Evolutionary conservation across 2,888 invertebrate genomes (phyloP), one percentile per base, ranked within the genome.

Genomic region (Eulithis prunata): DNA sequence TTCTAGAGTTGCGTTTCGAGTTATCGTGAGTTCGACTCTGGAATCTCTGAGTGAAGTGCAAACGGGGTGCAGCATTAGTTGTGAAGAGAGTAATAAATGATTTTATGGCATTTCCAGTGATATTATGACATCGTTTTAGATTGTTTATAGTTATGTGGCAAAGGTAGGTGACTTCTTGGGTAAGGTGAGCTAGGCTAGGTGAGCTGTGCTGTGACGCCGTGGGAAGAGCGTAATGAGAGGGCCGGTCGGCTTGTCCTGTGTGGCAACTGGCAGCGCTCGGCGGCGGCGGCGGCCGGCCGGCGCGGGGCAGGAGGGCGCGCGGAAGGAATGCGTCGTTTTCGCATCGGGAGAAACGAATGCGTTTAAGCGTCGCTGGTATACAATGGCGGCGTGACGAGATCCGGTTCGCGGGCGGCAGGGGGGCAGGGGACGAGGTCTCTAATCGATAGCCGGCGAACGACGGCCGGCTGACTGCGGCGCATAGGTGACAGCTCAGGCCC

Each of bases 291-390:
- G 81, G 81, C 75, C 80, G 81, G 79, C 75, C 79, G 80, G 78
- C 76, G 85, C 80, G 85, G 84, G 86, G 86, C 78, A 83, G 85
- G 85, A 81, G 87, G 87, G 86, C 87, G 91, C 88, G 90, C 90
- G 92, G 92, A 92, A 92, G 92, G 92, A 92, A 92, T 92, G 92
- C 92, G 92, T 92, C 92, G 92, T 92, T 92, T 92, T 93, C 92
- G 92, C 92, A 93, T 92, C 91, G 91, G 92, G 92, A 93, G 92
- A 93, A 93, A 92, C 92, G 92, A 93, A 93, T 93, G 92, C 92
- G 92, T 91, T 91, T 91, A 92, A 92, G 92, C 91, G 90, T 91
- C 92, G 92, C 91, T 91, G 90, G 91, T 91, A 92, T 89, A 92
- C 92, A 92, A 92, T 91, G 91, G 92, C 92, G 91, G 91, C 91